Conservation (phyloP, 2,797 vertebrate genomes). For the Protosalanx chinensis region DNA sequence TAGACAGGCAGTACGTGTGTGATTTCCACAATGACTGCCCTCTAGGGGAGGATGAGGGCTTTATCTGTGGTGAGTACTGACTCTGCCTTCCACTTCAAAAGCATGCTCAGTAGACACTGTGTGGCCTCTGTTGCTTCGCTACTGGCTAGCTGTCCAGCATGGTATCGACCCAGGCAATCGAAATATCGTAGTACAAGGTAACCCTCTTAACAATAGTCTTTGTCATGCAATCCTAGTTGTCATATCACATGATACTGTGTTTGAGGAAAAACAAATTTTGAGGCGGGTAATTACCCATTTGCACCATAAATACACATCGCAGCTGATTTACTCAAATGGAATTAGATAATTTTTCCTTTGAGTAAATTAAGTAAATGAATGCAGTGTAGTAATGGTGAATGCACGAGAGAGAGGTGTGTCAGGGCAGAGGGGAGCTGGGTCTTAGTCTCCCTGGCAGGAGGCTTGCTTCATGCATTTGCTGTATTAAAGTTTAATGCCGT, state of each 20-base stretch:
- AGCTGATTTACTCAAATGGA: neutral
- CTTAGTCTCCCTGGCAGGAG: slow-evolving; percentile 35
- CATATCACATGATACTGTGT: neutral
- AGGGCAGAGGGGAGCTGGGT: neutral
- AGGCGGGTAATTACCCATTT: neutral
- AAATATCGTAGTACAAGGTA: neutral
- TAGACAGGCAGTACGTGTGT: slow-evolving; percentile 76
- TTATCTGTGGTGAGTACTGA: slow-evolving; percentile 78
- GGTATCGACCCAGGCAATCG: neutral
- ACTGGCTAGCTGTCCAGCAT: neutral
- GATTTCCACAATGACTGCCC: slow-evolving; percentile 83
- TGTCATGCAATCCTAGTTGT: neutral
- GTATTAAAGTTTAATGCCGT: slow-evolving; percentile 52
- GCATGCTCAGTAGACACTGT: neutral
- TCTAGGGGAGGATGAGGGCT: slow-evolving; percentile 72
- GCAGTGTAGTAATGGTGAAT: neutral
- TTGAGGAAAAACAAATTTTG: neutral
- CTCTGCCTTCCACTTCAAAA: neutral
- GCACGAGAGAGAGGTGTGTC: neutral
- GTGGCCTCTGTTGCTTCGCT: too few species aligned
- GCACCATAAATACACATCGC: neutral
- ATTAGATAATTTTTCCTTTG: neutral
- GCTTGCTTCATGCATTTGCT: slow-evolving; percentile 51
- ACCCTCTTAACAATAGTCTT: neutral
- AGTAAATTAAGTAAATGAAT: neutral